phyloP scores from a whole-genome alignment of 2,797 vertebrate genomes.

The Orientallactaga sibirica region DNA sequence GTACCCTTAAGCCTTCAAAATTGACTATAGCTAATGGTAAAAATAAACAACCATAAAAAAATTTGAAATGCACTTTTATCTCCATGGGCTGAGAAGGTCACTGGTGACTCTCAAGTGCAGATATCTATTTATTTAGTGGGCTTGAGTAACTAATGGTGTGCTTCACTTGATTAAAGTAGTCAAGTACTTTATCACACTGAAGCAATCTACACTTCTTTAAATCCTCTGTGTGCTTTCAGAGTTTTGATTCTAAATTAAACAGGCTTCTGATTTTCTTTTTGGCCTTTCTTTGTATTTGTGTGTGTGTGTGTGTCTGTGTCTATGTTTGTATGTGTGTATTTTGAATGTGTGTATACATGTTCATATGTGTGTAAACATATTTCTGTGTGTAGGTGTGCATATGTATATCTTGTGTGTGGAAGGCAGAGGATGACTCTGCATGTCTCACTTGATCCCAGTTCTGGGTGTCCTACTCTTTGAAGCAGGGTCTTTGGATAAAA shows the following conservation, averaged over 20 bases:
- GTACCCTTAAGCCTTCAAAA: neutral
- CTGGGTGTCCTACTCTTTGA: too few relatives aligned
- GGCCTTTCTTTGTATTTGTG: too few relatives aligned
- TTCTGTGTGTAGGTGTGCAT: too few relatives aligned
- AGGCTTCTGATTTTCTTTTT: constrained; percentile 11
- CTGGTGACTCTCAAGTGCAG: neutral
- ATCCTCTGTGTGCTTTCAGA: neutral
- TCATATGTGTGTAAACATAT: too few relatives aligned
- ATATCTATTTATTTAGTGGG: neutral
- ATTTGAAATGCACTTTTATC: neutral
- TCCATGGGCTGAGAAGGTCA: neutral
- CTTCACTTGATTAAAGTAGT: neutral
- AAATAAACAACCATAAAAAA: neutral
- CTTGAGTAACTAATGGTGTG: neutral
- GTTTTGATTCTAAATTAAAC: constrained; percentile 21
- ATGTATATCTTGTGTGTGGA: too few relatives aligned
- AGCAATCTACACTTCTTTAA: neutral
- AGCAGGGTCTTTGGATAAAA: too few relatives aligned
- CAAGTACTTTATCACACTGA: neutral
- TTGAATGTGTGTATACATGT: too few relatives aligned
- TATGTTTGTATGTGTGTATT: too few relatives aligned
- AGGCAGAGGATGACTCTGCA: too few relatives aligned
- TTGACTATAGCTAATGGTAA: neutral
- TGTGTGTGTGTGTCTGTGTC: too few relatives aligned
- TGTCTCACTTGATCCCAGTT: too few relatives aligned